Percentiles rank a stretch among this genome's conserved stretches.
These are phyloP conservation scores for Tribolium madens DNA, from an alignment of 1,140 invertebrate genomes.

Conservation along the genomic window DNA sequence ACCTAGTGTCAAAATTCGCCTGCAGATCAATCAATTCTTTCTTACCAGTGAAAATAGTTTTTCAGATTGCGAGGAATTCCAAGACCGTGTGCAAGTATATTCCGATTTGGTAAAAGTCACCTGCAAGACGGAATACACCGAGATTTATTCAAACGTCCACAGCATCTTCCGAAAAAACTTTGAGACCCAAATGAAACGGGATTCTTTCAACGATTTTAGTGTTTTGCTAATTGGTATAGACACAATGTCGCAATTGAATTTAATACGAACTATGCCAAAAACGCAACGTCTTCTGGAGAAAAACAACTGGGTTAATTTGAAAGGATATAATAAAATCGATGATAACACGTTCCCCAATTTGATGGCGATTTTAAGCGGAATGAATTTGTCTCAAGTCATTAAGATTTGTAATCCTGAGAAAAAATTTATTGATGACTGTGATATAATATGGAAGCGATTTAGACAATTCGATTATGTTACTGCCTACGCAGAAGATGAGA, in stretches of 20 bases:
- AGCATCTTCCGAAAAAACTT: constrained; percentile 60
- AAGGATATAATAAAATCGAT: constrained; percentile 77
- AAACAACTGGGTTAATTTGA: constrained; percentile 67
- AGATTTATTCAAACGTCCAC: constrained; percentile 69
- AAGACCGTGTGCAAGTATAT: constrained; percentile 61
- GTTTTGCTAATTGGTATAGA: constrained; percentile 85
- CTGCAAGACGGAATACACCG: constrained; percentile 59
- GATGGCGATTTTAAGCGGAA: constrained; percentile 80
- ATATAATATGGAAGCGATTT: constrained; percentile 75
- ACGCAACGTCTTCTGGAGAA: constrained; percentile 75
- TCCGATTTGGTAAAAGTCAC: constrained; percentile 65
- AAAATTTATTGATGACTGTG: constrained; percentile 69
- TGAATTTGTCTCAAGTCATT: constrained; percentile 67
- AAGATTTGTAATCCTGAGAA: constrained; percentile 68
- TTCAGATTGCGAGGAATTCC: constrained; percentile 65
- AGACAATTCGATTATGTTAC: constrained; percentile 72
- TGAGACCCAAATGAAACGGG: constrained; percentile 20
- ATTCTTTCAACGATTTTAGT: constrained; percentile 65
- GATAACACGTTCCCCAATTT: constrained; percentile 89
- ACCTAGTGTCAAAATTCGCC: no score
- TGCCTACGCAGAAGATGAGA: constrained; percentile 74
- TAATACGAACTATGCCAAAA: constrained; percentile 80
- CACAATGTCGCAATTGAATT: constrained; percentile 83
- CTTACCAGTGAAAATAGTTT: no score
- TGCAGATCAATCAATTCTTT: no score